Evolutionary conservation across 2,113 vertebrate genomes (phyloP), one percentile per base, ranked within the genome.

Genomic region (Todiramphus chloris): DNA sequence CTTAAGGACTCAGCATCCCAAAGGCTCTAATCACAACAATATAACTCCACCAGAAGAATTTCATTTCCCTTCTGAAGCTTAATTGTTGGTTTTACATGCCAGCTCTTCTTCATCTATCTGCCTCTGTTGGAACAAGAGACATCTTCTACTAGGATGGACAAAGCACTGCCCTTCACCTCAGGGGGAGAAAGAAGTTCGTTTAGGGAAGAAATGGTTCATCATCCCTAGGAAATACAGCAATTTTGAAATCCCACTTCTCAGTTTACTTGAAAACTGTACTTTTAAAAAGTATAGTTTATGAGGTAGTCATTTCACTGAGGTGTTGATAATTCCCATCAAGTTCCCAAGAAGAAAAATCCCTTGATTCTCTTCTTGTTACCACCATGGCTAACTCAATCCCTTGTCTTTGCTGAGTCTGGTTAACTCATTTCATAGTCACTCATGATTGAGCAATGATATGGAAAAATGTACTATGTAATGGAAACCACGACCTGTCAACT

Each of bases 381-480:
- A 59, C 70, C 51, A 44, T 44, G 31, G 35, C 68, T 68, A 12
- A 13, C 30, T 79, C 74, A 64, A 2, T 77, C 56, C 43, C 11
- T 78, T 17, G 1, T 67, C 59, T 83, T 41, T 83, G 56, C 48
- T 77, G 86, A 96, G 58, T 60, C 59, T 73, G 44, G 77, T 35
- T 51, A 89, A 78, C 66, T 93, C 70, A 18, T 78, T 94, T 90
- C 79, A 68, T 48, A 94, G 64, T 73, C 89, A 88, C 74, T 89
- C 80, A 85, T 72, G 85, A 78, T 87, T 67, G 74, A 92, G 72
- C 27, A 81, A 56, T 33, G 80, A 70, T 89, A 94, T 48, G 87
- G 95, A 92, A 93, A 92, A 88, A 93, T 41, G 76, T 59, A 83
- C 64, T 82, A 95, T 89, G 85, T 91, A 94, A 96, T 96, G 87